Base-by-base conservation (phyloP, 2,797 vertebrate species). In the Myotis vivesi region DNA sequence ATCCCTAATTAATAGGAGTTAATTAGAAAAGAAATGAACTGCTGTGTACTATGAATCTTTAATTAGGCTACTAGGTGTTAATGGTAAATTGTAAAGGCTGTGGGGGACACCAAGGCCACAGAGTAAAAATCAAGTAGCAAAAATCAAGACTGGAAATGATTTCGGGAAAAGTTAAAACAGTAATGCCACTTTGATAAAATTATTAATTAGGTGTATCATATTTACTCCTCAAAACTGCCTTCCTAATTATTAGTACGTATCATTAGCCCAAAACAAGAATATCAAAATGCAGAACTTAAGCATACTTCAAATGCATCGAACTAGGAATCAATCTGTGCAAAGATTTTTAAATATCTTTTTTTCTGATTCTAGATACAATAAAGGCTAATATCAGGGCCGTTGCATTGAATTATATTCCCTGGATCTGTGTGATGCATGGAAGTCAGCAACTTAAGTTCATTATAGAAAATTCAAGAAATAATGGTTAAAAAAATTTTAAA, bases 1-100 rank as follows among this genome's bases (percentile, higher is more conserved):
- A 62, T 73, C 5, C 0, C 38, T 97, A 94, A 96, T 94, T 95
- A 93, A 51, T n/a, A 92, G 57, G 23, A 49, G 6, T 77, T 95
- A 96, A 95, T 87, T 87, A 96, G 86, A 79, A 89, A 94, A 94
- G 46, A 91, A 93, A 96, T 33, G 41, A 97, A 80, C 17, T 84
- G 25, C 44, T 92, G 41, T 68, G 68, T 17, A 89, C 13, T 53
- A 72, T 68, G 25, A 19, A 92, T 80, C 92, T 88, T 91, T 2
- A 72, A 41, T 88, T 96, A 94, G 64, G 10, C 36, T 77, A 89
- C 55, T 17, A 89, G 66, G 44, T 80, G 38, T 71, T 93, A 89
- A 94, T 0, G 0, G 19, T 85, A 90, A 85, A 95, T 8, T 73
- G 93, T 22, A 89, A 91, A 91, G 57, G 23, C 46, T 95, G 38